Evolutionary conservation across 2,888 invertebrate species (phyloP), one percentile per base, ranked within the genome.

Genomic region (Melieria omissa): DNA sequence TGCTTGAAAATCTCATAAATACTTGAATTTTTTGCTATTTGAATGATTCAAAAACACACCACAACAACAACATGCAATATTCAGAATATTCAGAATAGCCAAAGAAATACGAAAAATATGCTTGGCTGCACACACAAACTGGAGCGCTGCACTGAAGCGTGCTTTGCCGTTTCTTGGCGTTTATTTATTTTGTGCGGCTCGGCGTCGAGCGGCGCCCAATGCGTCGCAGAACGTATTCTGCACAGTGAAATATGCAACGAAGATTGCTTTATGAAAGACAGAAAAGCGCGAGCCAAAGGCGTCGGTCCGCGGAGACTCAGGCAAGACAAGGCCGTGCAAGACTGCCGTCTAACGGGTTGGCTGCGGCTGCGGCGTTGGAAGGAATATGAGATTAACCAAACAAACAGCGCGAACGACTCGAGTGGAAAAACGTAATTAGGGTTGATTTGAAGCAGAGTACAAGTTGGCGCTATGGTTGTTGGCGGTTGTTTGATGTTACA

Each of bases 1-100:
- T 68, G 64, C 62, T 54, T 64, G 57, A 67, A 65, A 64, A 72
- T 58, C 64, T 68, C 72, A 68, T 72, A 68, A 64, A 62, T 72
- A 60, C 62, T 68, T 47, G 64, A 9, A 65, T 54, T 65, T 65
- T 10, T 10, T 52, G 3, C 44, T 8, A n/a, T 42, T 52, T 9
- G 14, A 54, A 42, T 54, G 29, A 29, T 29, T 29, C 29, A 29
- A 29, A 29, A 29, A 29, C 29, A 29, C 29, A 29, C 29, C 29
- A 29, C 29, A 29, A 29, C 29, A 29, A 29, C 29, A 29, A 29
- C 29, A 29, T 29, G 3, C 29, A 29, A 29, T 29, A 29, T 29
- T 29, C 29, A 29, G 29, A 54, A n/a, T 44, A 52, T 65, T 64
- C n/a, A 8, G 16, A 12, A 63, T 47, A n/a, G 3, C 44, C 45